phyloP scores from a whole-genome alignment of 2,888 invertebrate species.

The Neocrepidodera transversa region DNA sequence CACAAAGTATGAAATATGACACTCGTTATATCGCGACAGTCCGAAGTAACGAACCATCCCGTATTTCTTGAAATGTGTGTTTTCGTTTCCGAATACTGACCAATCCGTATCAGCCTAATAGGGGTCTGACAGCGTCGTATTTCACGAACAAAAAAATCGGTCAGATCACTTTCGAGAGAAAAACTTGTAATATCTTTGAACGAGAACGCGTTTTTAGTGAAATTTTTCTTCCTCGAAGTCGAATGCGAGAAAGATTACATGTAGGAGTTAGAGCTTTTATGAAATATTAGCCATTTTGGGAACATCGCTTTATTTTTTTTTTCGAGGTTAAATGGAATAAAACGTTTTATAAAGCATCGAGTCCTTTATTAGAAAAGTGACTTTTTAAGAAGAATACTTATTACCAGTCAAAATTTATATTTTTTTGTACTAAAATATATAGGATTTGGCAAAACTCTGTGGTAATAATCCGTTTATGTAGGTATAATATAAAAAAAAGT shows the following conservation, averaged over 20 bases:
- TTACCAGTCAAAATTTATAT: no score
- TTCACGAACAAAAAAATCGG: slow-evolving; percentile 28
- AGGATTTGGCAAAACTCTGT: no score
- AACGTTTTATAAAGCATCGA: slow-evolving; percentile 2
- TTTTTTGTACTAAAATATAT: no score
- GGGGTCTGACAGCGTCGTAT: slow-evolving; percentile 32
- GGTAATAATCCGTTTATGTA: no score
- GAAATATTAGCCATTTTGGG: slow-evolving; percentile 11
- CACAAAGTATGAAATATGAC: slow-evolving; percentile 23
- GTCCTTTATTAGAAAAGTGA: no score
- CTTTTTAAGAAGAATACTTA: no score
- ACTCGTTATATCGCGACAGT: slow-evolving; percentile 25
- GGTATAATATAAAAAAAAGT: no score
- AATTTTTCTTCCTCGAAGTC: slow-evolving; percentile 18
- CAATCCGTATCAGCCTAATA: slow-evolving; percentile 33
- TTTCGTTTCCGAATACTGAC: slow-evolving; percentile 22
- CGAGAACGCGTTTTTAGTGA: slow-evolving; percentile 15
- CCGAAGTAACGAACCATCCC: slow-evolving; percentile 23
- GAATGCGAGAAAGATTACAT: slow-evolving; percentile 7
- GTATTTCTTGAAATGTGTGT: slow-evolving; percentile 27
- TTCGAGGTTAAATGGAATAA: background rate
- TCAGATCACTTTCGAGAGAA: slow-evolving; percentile 24
- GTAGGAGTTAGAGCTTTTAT: background rate
- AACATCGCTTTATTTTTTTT: slow-evolving; percentile 2
- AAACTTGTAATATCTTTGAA: slow-evolving; percentile 25